phyloP scores from a whole-genome alignment of 2,888 invertebrate genomes.

The Epistrophella euchroma region DNA sequence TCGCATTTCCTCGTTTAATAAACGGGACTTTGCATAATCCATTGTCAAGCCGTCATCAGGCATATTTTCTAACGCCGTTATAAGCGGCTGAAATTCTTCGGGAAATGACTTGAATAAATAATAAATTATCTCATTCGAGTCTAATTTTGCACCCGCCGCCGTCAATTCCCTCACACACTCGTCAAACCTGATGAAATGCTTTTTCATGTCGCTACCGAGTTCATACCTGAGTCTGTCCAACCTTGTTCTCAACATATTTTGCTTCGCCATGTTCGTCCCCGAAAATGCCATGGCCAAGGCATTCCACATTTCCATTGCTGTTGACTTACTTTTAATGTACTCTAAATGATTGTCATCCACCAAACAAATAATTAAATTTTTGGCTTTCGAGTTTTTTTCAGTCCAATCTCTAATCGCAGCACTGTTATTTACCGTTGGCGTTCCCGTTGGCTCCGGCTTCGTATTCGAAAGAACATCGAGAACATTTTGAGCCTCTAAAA shows the following conservation, averaged over 20 bases:
- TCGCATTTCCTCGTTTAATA: conserved; percentile 54
- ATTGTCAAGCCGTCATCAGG: conserved; percentile 46
- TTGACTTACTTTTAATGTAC: conserved; percentile 60
- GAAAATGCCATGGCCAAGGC: conserved; percentile 42
- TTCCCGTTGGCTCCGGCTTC: conserved; percentile 32
- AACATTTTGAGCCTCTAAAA: conserved; percentile 15
- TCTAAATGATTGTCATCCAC: conserved; percentile 63
- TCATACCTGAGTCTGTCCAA: conserved; percentile 35
- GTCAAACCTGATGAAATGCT: conserved; percentile 51
- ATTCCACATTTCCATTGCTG: conserved; percentile 60
- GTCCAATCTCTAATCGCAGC: neutral
- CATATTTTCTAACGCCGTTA: conserved; percentile 62
- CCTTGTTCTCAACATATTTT: conserved; percentile 59
- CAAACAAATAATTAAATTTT: conserved; percentile 46
- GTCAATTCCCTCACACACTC: conserved; percentile 42
- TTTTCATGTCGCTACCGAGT: conserved; percentile 52
- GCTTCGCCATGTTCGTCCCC: conserved; percentile 64
- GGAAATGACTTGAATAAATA: conserved; percentile 17
- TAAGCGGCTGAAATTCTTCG: conserved; percentile 50
- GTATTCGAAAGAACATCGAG: neutral
- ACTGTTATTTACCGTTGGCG: neutral
- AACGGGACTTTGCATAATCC: conserved; percentile 49
- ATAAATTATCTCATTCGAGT: conserved; percentile 42
- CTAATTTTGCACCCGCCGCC: conserved; percentile 49
- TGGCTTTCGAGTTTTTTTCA: conserved; percentile 42